Evolutionary conservation across 2,888 invertebrate species (phyloP).

Genomic region (Ptilodon capucinus): DNA sequence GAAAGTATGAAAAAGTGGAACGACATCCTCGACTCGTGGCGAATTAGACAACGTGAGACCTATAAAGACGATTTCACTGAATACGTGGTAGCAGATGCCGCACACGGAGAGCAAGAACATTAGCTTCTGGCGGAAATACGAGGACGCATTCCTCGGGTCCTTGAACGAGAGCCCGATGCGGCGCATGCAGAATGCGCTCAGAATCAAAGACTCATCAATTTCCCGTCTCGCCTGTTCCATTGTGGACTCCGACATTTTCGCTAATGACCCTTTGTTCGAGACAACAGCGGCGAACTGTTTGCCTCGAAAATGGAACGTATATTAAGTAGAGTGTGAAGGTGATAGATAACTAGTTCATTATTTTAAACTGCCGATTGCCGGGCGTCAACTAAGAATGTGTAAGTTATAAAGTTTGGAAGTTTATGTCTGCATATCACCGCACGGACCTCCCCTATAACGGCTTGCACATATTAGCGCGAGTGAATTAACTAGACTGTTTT

Average conservation of each 20-base stretch:
- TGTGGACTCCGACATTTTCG: conserved; percentile 48
- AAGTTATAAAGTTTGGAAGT: background rate
- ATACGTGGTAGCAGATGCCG: conserved; percentile 67
- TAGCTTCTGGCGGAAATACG: conserved; percentile 51
- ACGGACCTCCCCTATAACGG: too few relatives aligned
- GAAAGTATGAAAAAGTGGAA: conserved; percentile 73
- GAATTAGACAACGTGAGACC: conserved; percentile 65
- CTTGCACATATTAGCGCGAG: too few relatives aligned
- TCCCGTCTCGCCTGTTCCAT: conserved; percentile 57
- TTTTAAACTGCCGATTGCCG: conserved; percentile 31
- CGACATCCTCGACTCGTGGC: conserved; percentile 71
- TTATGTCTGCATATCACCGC: background rate
- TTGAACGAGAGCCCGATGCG: conserved; percentile 65
- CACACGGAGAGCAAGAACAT: conserved; percentile 57
- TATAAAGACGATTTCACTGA: conserved; percentile 69
- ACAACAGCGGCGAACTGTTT: conserved; percentile 27
- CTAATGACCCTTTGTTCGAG: conserved; percentile 32
- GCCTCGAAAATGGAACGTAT: conserved; percentile 26
- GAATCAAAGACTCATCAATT: conserved; percentile 58
- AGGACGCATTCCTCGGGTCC: conserved; percentile 37
- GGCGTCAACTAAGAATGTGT: conserved; percentile 29
- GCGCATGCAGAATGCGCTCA: conserved; percentile 62
- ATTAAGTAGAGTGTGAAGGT: conserved; percentile 39
- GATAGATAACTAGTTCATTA: conserved; percentile 35
- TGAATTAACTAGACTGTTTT: too few relatives aligned